phyloP scores from a whole-genome alignment of 2,797 vertebrate genomes.

The Pangasius larnaudii region DNA sequence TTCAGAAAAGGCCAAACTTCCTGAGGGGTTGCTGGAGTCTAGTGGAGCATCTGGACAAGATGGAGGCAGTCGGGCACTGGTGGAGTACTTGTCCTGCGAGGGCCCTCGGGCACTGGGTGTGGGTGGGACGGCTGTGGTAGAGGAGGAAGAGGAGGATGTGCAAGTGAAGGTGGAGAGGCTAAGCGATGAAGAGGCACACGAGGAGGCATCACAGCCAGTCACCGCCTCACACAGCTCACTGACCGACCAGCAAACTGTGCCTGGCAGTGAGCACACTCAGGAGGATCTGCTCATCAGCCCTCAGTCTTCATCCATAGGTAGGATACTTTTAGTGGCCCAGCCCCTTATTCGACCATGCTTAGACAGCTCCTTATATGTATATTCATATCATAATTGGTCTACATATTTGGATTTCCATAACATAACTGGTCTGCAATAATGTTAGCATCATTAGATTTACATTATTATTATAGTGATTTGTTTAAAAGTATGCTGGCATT shows the following conservation, averaged over 20 bases:
- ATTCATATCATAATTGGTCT: no score
- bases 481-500: not conserved
- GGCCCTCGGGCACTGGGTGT: slow-evolving; percentile 84
- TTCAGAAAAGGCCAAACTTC: slow-evolving; percentile 90
- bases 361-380: not conserved
- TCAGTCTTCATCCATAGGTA: slow-evolving; percentile 87
- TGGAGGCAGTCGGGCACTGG: slow-evolving; percentile 76
- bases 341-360: not conserved
- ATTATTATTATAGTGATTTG: not conserved
- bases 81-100: slow-evolving; percentile 91
- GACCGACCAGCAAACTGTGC: slow-evolving; percentile 91
- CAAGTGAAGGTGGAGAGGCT: slow-evolving; percentile 94
- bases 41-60: slow-evolving; percentile 74
- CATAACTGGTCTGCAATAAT: not conserved
- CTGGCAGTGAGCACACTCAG: slow-evolving; percentile 84
- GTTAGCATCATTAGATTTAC: not conserved
- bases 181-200: slow-evolving; percentile 96
- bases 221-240: slow-evolving; percentile 95
- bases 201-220: slow-evolving; percentile 91
- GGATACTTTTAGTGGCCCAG: not conserved
- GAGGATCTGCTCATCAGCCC: slow-evolving; percentile 88
- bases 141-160: slow-evolving; percentile 87
- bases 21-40: slow-evolving; percentile 89
- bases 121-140: slow-evolving; percentile 52
- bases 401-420: not conserved